Evolutionary conservation across 2,113 vertebrate genomes (phyloP), one percentile per base, ranked within the genome.

Genomic region (Bothrops jararaca): DNA sequence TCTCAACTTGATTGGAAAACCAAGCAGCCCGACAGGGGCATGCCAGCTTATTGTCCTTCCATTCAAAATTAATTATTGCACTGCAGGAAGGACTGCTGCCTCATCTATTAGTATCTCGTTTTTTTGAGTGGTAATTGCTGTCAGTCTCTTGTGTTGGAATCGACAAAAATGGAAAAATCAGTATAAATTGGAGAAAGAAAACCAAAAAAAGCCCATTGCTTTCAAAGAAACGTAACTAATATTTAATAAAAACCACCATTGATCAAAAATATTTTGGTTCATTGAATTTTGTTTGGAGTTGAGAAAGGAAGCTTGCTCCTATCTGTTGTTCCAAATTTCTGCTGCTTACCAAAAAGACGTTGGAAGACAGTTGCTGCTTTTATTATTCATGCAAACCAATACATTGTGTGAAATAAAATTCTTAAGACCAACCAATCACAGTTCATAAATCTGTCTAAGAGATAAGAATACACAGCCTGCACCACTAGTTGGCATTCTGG

Each of bases 111-210:
- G 45, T 54, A 45, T 91, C 80, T 58, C 5, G 10, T 86, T 85
- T 91, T 91, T 86, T 42, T n/a, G 50, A 89, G 34, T 34, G 60
- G 34, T 92, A 88, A 92, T 88, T 89, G 86, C 58, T 92, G 48
- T 92, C 60, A 88, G 7, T 22, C 8, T 54, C n/a, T 29, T 45
- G 58, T 54, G n/a, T 45, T 74, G 22, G 4, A 13, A 34, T 24
- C 2, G 29, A 34, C 58, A 54, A 58, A 74, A 92, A 92, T 42
- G 29, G 58, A 92, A 92, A 92, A 29, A 15, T 74, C 58, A 74
- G 6, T 64, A 34, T 88, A 54, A 88, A 45, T 56, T 45, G 18
- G 74, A 42, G 22, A 34, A 42, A 18, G 0, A 11, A 26, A 86
- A 57, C 3, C 3, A 3, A 29, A 58, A 69, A 34, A 53, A 29